These are phyloP conservation scores for Ceratina japonica DNA, from an alignment of 1,140 invertebrate species.

Conservation along the genomic window DNA sequence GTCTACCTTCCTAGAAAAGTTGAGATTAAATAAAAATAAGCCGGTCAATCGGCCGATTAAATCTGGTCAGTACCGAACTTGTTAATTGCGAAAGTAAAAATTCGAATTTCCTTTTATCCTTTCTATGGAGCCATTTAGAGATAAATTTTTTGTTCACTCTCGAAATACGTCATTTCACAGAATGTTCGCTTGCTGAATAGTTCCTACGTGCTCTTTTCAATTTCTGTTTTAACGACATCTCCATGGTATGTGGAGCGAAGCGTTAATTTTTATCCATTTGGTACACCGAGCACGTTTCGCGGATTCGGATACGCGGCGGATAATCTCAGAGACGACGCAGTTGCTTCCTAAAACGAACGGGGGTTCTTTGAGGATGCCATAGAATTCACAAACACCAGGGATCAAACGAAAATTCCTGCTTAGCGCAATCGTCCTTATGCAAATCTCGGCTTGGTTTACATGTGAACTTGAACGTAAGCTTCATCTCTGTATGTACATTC, in stretches of 20 bases:
- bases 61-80: not conserved
- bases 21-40: too few relatives aligned
- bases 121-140: not conserved
- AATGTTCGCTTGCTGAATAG: not conserved
- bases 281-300: constrained; percentile 1
- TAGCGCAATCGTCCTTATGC: constrained; percentile 56
- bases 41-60: too few relatives aligned
- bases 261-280: constrained; percentile 43
- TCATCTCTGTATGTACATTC: too few relatives aligned
- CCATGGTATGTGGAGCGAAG: not conserved
- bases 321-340: constrained; percentile 48
- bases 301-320: constrained; percentile 25
- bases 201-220: not conserved
- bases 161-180: too few relatives aligned
- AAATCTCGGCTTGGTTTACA: constrained; percentile 45
- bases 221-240: not conserved
- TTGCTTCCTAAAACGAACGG: constrained; percentile 8
- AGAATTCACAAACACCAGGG: constrained; percentile 61
- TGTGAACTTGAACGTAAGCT: constrained; percentile 30
- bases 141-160: too few relatives aligned
- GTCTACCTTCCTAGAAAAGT: too few relatives aligned
- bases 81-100: not conserved
- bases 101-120: not conserved
- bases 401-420: constrained; percentile 63
- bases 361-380: constrained; percentile 53